Evolutionary conservation across 2,888 invertebrate genomes (phyloP).

Genomic region (Marasmarcha lunaedactyla): DNA sequence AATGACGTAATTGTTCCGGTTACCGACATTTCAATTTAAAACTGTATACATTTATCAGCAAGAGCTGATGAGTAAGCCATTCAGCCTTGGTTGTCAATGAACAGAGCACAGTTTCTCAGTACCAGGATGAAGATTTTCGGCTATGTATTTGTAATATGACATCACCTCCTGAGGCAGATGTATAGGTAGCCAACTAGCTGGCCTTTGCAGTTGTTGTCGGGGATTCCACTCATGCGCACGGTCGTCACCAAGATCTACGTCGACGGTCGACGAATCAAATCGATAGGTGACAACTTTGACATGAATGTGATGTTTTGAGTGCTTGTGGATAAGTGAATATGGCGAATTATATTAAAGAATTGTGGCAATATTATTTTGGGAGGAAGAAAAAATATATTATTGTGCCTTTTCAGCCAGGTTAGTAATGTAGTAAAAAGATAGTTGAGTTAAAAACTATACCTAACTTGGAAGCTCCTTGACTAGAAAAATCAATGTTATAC

Average conservation of each 20-base stretch:
- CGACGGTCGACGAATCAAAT: background rate
- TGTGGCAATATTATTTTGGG: conserved; percentile 49
- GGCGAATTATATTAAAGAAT: conserved; percentile 49
- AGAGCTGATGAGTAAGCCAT: conserved; percentile 27
- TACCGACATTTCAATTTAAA: too few species aligned
- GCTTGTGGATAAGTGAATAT: conserved; percentile 8
- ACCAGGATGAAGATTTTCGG: conserved; percentile 31
- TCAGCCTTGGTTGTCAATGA: conserved; percentile 30
- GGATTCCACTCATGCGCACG: conserved; percentile 8
- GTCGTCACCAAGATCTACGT: conserved; percentile 5
- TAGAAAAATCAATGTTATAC: too few species aligned
- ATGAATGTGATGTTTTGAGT: conserved; percentile 12
- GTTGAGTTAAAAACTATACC: too few species aligned
- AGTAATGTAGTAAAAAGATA: conserved; percentile 6
- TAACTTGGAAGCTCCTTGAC: too few species aligned
- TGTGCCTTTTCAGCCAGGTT: conserved; percentile 58
- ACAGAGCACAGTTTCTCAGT: conserved; percentile 33
- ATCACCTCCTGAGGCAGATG: conserved; percentile 42
- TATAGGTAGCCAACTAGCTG: conserved; percentile 30
- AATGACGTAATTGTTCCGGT: too few species aligned
- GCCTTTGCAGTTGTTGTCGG: conserved; percentile 42
- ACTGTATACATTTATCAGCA: conserved; percentile 3
- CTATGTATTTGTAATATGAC: conserved; percentile 45
- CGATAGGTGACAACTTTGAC: background rate
- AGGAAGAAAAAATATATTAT: conserved; percentile 42